These are phyloP conservation scores for Ganaspis brasiliensis DNA, from an alignment of 2,888 invertebrate genomes.

Conservation along the genomic window DNA sequence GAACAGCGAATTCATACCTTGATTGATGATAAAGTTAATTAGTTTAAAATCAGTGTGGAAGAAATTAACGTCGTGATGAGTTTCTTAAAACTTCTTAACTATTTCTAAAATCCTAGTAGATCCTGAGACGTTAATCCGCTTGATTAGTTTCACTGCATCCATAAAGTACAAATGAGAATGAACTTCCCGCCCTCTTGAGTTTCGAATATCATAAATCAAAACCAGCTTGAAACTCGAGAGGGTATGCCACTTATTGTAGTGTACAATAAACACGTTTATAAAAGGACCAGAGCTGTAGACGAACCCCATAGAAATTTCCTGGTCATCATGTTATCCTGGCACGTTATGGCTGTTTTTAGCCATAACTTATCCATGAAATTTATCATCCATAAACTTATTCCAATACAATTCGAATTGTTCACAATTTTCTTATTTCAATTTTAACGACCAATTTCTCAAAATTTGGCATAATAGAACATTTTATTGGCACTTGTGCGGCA, in stretches of 20 bases:
- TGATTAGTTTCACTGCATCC: conserved; percentile 62
- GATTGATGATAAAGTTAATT: no score
- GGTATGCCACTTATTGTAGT: neutral
- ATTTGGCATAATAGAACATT: no score
- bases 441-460: no score
- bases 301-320: conserved; percentile 51
- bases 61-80: no score
- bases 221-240: neutral
- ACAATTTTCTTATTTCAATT: no score
- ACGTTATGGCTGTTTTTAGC: conserved; percentile 36
- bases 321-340: conserved; percentile 52
- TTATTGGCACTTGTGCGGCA: no score
- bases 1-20: no score
- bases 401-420: no score
- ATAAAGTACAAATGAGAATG: neutral
- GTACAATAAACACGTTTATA: no score
- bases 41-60: no score
- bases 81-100: conserved; percentile 41
- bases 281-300: neutral
- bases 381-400: no score
- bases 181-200: neutral
- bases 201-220: conserved; percentile 10
- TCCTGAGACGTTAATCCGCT: conserved; percentile 69
- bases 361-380: no score
- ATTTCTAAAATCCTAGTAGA: conserved; percentile 69